Conservation (phyloP, 2,888 invertebrate species). For the Auanema sp. region DNA sequence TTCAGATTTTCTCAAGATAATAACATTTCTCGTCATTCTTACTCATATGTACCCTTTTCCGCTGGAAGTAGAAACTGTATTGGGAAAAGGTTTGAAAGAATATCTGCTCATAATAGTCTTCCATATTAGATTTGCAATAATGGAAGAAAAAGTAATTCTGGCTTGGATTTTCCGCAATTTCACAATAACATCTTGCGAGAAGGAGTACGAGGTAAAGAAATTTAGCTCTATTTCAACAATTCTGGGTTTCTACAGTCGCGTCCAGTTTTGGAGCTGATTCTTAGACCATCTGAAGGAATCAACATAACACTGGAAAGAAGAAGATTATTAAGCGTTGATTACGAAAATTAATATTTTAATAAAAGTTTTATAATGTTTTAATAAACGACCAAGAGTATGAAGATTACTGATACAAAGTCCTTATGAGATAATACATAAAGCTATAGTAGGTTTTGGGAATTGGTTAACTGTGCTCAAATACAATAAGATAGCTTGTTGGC, state of each 20-base stretch:
- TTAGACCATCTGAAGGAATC: slow-evolving; percentile 66
- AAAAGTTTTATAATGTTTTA: no score
- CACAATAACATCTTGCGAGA: slow-evolving; percentile 48
- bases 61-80: slow-evolving; percentile 68
- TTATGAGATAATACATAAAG: no score
- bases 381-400: no score
- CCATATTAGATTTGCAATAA: slow-evolving; percentile 56
- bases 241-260: slow-evolving; percentile 50
- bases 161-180: slow-evolving; percentile 66
- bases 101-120: not conserved
- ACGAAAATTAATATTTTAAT: no score
- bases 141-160: slow-evolving; percentile 67
- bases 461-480: no score
- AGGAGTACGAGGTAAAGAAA: slow-evolving; percentile 28
- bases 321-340: no score
- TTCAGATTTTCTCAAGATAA: slow-evolving; percentile 65
- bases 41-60: slow-evolving; percentile 67
- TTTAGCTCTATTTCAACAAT: not conserved
- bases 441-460: no score
- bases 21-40: slow-evolving; percentile 64
- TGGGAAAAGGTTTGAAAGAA: slow-evolving; percentile 62
- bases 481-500: no score
- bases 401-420: no score
- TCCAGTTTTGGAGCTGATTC: slow-evolving; percentile 65
- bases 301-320: slow-evolving; percentile 55